A percentile compares a stretch with the other conserved stretches of the same genome.
These are phyloP conservation scores for Xiphophorus hellerii DNA, from an alignment of 2,113 vertebrate genomes.

Conservation along the genomic window DNA sequence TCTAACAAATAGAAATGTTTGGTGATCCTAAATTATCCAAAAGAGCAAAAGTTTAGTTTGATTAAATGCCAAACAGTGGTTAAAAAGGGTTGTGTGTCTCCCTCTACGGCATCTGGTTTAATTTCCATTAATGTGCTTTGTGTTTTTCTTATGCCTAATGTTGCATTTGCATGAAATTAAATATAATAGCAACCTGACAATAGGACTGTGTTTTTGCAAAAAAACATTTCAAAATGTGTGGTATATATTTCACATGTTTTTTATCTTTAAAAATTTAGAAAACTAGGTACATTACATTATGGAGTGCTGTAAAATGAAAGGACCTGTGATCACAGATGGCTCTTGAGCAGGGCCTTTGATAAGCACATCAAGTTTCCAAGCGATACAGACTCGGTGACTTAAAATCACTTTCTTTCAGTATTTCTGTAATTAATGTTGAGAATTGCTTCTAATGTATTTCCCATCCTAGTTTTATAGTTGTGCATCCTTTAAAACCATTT, in stretches of 20 bases:
- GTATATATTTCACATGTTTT: slow-evolving; percentile 43
- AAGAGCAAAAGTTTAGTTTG: not conserved
- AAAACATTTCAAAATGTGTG: slow-evolving; percentile 14
- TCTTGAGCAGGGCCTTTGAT: slow-evolving; percentile 56
- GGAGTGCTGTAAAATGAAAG: slow-evolving; percentile 35
- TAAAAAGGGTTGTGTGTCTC: not conserved
- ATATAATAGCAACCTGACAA: slow-evolving; percentile 16
- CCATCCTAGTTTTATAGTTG: slow-evolving; percentile 80
- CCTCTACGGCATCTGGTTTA: not conserved
- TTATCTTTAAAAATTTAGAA: slow-evolving; percentile 29
- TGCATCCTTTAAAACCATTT: slow-evolving; percentile 96
- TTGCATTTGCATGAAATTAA: slow-evolving; percentile 24
- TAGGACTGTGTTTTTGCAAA: slow-evolving; percentile 19
- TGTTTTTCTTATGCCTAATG: not conserved
- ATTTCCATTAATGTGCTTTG: not conserved
- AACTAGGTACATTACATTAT: slow-evolving; percentile 15
- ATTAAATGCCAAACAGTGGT: no score
- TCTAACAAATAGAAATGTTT: not conserved
- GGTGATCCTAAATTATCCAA: not conserved
- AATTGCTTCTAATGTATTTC: slow-evolving; percentile 62
- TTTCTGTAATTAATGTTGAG: slow-evolving; percentile 47
- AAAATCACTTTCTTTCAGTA: slow-evolving; percentile 38
- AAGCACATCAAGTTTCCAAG: slow-evolving; percentile 67
- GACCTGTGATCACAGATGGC: slow-evolving; percentile 39
- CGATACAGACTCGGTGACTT: slow-evolving; percentile 45